Evolutionary conservation across 2,888 invertebrate species (phyloP), one percentile per base, ranked within the genome.

Genomic region (Hirtodrosophila histrioides): DNA sequence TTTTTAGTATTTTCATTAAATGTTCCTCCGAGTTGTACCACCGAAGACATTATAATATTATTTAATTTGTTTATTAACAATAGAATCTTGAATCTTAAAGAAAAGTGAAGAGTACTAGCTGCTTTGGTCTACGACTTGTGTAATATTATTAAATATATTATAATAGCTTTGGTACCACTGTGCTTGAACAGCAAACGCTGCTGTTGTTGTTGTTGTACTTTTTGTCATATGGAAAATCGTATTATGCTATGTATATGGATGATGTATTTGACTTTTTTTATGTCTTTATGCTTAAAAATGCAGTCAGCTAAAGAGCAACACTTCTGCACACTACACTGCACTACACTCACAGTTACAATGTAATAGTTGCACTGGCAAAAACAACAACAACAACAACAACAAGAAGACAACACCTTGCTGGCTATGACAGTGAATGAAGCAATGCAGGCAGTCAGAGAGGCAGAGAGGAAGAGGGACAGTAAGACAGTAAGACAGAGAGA

Each of bases 221-320:
- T 77, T 82, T 83, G 83, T 86, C 78, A 83, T 78, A 86, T 83
- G 65, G 74, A 64, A 86, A 86, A 83, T 83, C 76, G 84, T 78
- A 83, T 84, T 72, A 70, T 66, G 69, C 79, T 74, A 82, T 85
- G 86, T 85, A 88, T 77, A 71, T 80, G 72, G 77, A 86, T 86
- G 88, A 88, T 86, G 88, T 88, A 85, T 85, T 85, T 77, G 85
- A 72, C 53, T 68, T 65, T 78, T 81, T 75, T 77, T 69, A 80
- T 77, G 75, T 69, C 73, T 88, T 86, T 86, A 86, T 83, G 80
- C 80, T 82, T 74, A 78, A 75, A 84, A 76, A 63, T 78, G 76
- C 75, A 70, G 62, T 68, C 78, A 65, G 69, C 61, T 67, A 68
- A 76, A 65, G 63, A 72, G 75, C 77, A 68, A 56, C 65, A 69